Evolutionary conservation across 2,113 vertebrate species (phyloP), one percentile per base, ranked within the genome.

Genomic region (Rhabdomys dilectus): DNA sequence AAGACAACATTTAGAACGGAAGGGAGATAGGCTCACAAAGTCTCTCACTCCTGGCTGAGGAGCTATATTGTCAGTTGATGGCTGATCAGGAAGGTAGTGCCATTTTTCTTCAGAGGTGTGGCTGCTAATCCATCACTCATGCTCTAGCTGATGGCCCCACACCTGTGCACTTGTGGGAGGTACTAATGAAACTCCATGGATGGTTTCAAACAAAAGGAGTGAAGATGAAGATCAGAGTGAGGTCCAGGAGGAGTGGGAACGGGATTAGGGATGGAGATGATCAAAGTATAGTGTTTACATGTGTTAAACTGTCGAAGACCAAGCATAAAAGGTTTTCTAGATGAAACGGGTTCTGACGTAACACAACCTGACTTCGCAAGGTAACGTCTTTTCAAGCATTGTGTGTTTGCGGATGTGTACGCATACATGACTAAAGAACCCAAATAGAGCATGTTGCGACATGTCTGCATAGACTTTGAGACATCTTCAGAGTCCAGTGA

Each of bases 381-480:
- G 15, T 8, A 5, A 36, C 58, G 53, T 56, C 21, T 84, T 84
- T 60, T 58, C 62, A 88, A 90, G 68, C 4, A 29, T 12, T 86
- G 60, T 13, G 12, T 34, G 31, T 68, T 34, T 34, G 66, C 0
- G 1, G 31, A 34, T 34, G 66, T 34, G 12, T 34, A 31, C 29
- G 9, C 26, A 29, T 64, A 29, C 89, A 72, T 24, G 39, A 5
- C 19, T 21, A 48, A 88, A 64, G 45, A 62, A 58, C 73, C 21
- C 60, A 7, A 78, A 36, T 0, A 92, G 58, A 82, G 0, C 0
- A 15, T 6, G 0, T 19, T n/a, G 19, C 45, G 12, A 11, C 39
- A 6, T 8, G 16, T 77, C 39, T 31, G 1, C 9, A 29, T 2
- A 45, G 58, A 34, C 17, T 22, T n/a, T 1, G 29, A n/a, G 53